These are phyloP conservation scores for Pachliopta kotzebuea DNA, from an alignment of 2,888 invertebrate species.

Conservation along the genomic window DNA sequence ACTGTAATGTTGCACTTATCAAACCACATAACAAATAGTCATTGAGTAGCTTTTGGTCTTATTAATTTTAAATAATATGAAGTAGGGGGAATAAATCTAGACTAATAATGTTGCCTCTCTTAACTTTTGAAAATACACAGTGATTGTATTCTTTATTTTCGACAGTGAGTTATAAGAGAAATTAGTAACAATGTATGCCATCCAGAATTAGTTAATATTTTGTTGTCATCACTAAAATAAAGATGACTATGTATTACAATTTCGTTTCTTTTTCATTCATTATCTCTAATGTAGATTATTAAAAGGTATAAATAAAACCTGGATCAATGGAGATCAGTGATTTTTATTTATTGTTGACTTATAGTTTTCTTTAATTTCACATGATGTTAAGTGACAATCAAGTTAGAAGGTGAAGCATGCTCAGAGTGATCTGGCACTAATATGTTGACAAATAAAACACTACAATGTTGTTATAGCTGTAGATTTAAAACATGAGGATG, in stretches of 20 bases:
- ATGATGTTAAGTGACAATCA: no score
- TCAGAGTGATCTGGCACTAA: not conserved
- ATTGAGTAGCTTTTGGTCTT: not conserved
- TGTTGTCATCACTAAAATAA: conserved; percentile 55
- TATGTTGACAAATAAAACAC: not conserved
- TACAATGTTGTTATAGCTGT: not conserved
- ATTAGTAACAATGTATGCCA: conserved; percentile 41
- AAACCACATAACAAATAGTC: not conserved
- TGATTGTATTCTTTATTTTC: conserved; percentile 23
- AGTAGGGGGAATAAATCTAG: not conserved
- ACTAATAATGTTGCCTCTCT: conserved; percentile 19
- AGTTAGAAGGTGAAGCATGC: no score
- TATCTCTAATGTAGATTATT: conserved; percentile 12
- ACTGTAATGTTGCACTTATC: not conserved
- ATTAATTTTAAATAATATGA: no score
- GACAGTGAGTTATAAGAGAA: conserved; percentile 33
- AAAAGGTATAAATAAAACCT: no score
- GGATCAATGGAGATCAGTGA: no score
- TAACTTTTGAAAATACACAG: conserved; percentile 16
- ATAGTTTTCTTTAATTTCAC: no score
- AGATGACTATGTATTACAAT: conserved; percentile 39
- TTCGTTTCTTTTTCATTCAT: conserved; percentile 7
- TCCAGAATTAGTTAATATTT: conserved; percentile 41
- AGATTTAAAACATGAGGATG: not conserved
- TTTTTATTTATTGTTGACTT: no score